A percentile compares a stretch with the other conserved stretches of the same genome.
Conservation (phyloP, 1,140 invertebrate species). For the Anastatus disparis region DNA sequence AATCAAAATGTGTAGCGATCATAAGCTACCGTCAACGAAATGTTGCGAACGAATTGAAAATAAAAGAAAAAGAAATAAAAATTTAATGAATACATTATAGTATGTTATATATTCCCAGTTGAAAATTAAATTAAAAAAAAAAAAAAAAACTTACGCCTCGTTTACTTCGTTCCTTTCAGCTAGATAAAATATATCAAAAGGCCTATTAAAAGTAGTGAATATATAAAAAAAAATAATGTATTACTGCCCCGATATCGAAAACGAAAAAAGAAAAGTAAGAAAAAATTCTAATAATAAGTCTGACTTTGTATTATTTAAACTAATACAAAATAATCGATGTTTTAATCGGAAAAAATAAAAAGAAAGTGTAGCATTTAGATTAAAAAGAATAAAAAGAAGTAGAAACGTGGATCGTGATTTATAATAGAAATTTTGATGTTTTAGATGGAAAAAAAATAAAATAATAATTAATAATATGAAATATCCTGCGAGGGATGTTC, state of each 20-base stretch:
- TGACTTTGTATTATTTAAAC: conserved; percentile 51
- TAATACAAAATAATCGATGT: conserved; percentile 4
- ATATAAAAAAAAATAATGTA: no score
- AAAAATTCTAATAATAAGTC: conserved; percentile 51
- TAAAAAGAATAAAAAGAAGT: background rate
- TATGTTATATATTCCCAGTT: background rate
- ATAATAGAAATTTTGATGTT: conserved; percentile 26
- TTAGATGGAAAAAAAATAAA: conserved; percentile 16
- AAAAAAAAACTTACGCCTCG: background rate
- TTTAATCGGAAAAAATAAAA: no score
- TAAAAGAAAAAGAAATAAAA: no score
- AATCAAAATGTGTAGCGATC: conserved; percentile 10
- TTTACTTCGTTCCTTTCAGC: conserved; percentile 3
- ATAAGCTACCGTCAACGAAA: background rate
- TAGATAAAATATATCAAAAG: conserved; percentile 38
- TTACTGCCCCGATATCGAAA: conserved; percentile 25
- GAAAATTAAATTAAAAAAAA: no score
- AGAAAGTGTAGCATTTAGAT: background rate
- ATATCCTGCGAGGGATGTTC: background rate
- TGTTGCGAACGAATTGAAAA: conserved; percentile 5
- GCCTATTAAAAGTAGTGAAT: no score
- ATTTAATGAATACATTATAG: conserved; percentile 15
- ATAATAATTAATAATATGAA: background rate
- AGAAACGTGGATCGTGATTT: conserved; percentile 30
- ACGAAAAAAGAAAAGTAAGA: no score